Conservation (phyloP, 2,797 vertebrate species). For the Lepilemur septentrionalis region DNA sequence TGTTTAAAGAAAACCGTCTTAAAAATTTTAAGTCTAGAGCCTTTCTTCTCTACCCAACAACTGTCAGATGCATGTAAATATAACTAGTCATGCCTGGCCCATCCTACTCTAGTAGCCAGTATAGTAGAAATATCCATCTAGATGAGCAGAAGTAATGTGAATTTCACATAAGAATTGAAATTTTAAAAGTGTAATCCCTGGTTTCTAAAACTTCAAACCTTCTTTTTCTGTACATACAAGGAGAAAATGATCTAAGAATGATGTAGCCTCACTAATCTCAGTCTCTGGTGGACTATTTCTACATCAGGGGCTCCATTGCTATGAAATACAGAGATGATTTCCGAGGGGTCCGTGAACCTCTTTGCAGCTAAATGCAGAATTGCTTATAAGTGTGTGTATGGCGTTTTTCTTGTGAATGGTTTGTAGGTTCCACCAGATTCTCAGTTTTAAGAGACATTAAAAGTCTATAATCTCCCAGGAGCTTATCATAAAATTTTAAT, state of each 20-base stretch:
- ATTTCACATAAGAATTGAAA: not conserved
- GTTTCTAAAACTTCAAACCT: constrained; percentile 21
- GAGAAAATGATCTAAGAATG: constrained; percentile 11
- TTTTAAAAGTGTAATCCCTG: not conserved
- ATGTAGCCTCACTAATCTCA: not conserved
- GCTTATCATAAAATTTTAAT: not conserved
- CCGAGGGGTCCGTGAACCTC: not conserved
- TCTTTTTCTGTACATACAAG: not conserved
- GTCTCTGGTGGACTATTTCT: not conserved
- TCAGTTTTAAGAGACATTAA: constrained; percentile 4
- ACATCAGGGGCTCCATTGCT: not conserved
- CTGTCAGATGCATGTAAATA: not conserved
- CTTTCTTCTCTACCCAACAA: not conserved
- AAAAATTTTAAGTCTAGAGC: not conserved
- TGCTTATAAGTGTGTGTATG: not conserved
- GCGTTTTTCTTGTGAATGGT: not conserved
- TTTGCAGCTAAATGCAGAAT: constrained; percentile 2
- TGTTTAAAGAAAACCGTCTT: not conserved
- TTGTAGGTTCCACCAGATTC: not conserved
- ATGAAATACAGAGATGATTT: not conserved
- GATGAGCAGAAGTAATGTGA: not conserved
- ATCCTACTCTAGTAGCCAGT: not conserved
- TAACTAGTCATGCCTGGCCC: not conserved
- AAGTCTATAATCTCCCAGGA: not conserved
- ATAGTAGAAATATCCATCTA: not conserved